These are phyloP conservation scores for Resseliella maxima DNA, from an alignment of 2,888 invertebrate species.

Conservation along the genomic window DNA sequence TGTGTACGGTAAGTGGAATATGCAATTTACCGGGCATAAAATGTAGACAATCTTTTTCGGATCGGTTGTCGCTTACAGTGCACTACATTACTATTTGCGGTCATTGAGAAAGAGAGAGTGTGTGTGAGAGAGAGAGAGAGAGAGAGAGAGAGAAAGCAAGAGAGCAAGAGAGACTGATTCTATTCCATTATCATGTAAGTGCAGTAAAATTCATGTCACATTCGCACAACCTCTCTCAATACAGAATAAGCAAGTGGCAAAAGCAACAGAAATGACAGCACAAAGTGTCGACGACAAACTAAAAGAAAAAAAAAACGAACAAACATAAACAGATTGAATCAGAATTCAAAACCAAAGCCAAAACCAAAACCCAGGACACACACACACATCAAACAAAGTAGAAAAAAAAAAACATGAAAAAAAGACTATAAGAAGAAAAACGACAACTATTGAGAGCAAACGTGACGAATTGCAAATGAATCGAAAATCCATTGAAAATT, in stretches of 20 bases:
- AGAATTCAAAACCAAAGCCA: slow-evolving; percentile 3
- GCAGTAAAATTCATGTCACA: slow-evolving; percentile 40
- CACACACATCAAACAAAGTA: not conserved
- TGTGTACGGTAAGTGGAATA: not conserved
- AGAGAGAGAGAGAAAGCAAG: no score
- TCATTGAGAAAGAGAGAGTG: slow-evolving; percentile 6
- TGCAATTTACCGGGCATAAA: not conserved
- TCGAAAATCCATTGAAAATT: not conserved
- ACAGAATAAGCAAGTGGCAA: not conserved
- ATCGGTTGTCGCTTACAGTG: not conserved
- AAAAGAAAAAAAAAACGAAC: not conserved
- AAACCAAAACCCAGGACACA: not conserved
- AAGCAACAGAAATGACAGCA: not conserved
- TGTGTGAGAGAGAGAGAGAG: no score
- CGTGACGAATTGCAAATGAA: slow-evolving; percentile 14
- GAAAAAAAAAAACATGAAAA: no score
- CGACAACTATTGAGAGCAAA: not conserved
- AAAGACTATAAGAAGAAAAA: no score
- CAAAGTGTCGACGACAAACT: not conserved
- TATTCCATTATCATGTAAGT: not conserved
- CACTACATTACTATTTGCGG: not conserved
- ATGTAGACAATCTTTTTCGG: slow-evolving; percentile 1
- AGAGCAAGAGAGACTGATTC: no score
- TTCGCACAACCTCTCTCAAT: not conserved
- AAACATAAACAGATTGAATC: not conserved